phyloP scores from a whole-genome alignment of 2,113 vertebrate species.

The Nycticebus coucang region DNA sequence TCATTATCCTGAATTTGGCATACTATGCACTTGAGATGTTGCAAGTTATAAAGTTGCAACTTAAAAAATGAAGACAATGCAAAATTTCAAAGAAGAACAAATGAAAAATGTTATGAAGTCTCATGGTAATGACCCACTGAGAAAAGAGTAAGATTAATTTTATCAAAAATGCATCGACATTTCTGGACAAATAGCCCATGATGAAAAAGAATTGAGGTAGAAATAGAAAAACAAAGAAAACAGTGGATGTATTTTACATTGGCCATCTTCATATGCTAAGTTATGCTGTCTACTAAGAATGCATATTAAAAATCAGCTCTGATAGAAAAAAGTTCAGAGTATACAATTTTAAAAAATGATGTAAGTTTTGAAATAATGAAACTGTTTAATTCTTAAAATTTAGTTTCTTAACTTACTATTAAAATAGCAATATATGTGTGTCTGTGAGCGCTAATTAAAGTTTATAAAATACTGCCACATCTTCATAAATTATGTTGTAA shows the following conservation, averaged over 20 bases:
- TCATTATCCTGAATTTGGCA: constrained; percentile 71
- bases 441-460: neutral
- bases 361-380: neutral
- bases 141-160: constrained; percentile 70
- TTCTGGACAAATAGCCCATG: constrained; percentile 54
- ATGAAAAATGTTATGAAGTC: constrained; percentile 68
- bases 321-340: neutral
- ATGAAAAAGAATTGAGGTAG: neutral
- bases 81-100: constrained; percentile 65
- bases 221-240: neutral
- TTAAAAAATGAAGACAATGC: constrained; percentile 68
- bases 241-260: neutral
- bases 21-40: constrained; percentile 69
- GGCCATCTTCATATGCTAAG: neutral
- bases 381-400: neutral
- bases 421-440: neutral
- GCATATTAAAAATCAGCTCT: neutral
- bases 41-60: constrained; percentile 62
- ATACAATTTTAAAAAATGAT: neutral
- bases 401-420: neutral
- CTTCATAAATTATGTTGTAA: constrained; percentile 4
- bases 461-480: constrained; percentile 6
- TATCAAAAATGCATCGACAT: constrained; percentile 48
- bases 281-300: neutral
- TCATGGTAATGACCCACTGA: constrained; percentile 59